Evolutionary conservation across 2,888 invertebrate genomes (phyloP).

Genomic region (Melieria crassipennis): DNA sequence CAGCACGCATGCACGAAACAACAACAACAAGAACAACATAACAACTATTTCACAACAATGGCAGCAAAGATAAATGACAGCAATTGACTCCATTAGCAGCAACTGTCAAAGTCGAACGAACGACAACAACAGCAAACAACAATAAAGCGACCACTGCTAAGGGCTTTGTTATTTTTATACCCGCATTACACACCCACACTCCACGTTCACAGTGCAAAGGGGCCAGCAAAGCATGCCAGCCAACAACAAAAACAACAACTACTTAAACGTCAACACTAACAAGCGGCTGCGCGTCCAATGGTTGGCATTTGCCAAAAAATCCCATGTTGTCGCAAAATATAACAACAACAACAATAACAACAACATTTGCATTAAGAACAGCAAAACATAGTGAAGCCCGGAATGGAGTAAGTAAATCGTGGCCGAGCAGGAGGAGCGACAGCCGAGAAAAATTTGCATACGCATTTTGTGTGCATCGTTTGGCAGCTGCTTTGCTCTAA

Average conservation of each 20-base stretch:
- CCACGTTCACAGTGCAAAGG: background rate
- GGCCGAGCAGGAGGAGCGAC: background rate
- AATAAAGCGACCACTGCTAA: slow-evolving; percentile 8
- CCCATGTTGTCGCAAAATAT: slow-evolving; percentile 15
- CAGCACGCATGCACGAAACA: slow-evolving; percentile 25
- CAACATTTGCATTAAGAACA: slow-evolving; percentile 14
- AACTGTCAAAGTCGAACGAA: slow-evolving; percentile 50
- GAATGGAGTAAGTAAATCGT: slow-evolving; percentile 17
- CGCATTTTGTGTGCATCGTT: slow-evolving; percentile 60
- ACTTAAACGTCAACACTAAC: background rate
- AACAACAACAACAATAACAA: slow-evolving; percentile 17
- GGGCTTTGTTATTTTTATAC: slow-evolving; percentile 48
- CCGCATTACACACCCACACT: slow-evolving; percentile 42
- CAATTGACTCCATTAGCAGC: slow-evolving; percentile 63
- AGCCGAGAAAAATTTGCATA: slow-evolving; percentile 56
- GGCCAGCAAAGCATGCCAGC: background rate
- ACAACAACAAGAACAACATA: background rate
- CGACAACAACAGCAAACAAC: slow-evolving; percentile 18
- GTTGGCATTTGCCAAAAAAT: background rate
- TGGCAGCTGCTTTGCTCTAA: slow-evolving; percentile 46
- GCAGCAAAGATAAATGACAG: slow-evolving; percentile 55
- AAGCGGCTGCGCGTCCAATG: background rate
- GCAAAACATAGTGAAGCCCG: slow-evolving; percentile 31
- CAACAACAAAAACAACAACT: slow-evolving; percentile 11
- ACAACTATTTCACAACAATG: background rate